Percentiles rank a stretch among this genome's conserved stretches.
Conservation (phyloP, 2,888 invertebrate genomes). For the Zonitis immaculata region DNA sequence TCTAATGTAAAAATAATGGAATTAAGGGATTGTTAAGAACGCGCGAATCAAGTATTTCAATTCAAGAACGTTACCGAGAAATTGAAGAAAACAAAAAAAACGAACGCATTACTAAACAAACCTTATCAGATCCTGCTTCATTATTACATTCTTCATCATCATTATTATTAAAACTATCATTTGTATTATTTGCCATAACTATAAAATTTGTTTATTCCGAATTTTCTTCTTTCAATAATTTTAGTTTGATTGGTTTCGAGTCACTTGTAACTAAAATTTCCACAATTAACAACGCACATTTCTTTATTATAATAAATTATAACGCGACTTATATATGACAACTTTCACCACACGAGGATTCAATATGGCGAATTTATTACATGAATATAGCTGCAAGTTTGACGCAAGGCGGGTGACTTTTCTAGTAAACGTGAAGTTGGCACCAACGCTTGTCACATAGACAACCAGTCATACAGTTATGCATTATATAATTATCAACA, state of each 20-base stretch:
- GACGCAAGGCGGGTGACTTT: slow-evolving; percentile 6
- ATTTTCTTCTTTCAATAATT: no score
- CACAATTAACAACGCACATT: slow-evolving; percentile 40
- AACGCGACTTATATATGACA: slow-evolving; percentile 30
- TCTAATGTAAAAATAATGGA: no score
- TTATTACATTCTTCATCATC: slow-evolving; percentile 30
- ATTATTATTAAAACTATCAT: slow-evolving; percentile 34
- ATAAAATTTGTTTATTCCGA: slow-evolving; percentile 2
- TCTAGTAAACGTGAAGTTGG: slow-evolving; percentile 4
- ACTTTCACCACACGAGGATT: slow-evolving; percentile 49
- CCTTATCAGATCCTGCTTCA: slow-evolving; percentile 40
- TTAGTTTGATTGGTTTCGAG: slow-evolving; percentile 10
- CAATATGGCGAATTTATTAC: slow-evolving; percentile 44
- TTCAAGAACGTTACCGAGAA: neutral
- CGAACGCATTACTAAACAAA: slow-evolving; percentile 34
- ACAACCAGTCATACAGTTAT: neutral
- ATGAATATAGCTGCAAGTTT: slow-evolving; percentile 31
- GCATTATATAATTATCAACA: no score
- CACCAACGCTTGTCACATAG: neutral
- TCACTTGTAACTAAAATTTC: slow-evolving; percentile 14
- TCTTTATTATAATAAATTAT: slow-evolving; percentile 15
- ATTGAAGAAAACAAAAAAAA: slow-evolving; percentile 1
- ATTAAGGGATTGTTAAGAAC: slow-evolving; percentile 41
- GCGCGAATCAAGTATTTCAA: slow-evolving; percentile 35
- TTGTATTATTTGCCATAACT: slow-evolving; percentile 44